Conservation (phyloP, 1,140 invertebrate genomes). For the Pomacea maculata region DNA sequence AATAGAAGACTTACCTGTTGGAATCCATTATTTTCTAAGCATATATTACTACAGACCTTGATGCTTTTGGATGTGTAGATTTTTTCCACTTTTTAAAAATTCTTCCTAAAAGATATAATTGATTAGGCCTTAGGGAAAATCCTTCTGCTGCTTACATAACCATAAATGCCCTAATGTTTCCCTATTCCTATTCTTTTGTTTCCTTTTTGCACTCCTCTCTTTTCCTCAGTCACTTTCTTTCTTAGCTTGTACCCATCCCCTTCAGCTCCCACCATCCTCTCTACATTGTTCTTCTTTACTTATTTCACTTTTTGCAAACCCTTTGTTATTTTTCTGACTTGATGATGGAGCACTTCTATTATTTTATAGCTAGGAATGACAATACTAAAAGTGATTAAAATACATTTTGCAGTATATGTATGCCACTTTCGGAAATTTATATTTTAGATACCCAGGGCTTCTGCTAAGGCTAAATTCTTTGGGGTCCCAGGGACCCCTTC, state of each 20-base stretch:
- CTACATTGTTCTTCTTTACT: not conserved
- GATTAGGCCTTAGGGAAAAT: no score
- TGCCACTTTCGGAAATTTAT: not conserved
- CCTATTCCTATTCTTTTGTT: not conserved
- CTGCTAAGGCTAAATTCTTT: no score
- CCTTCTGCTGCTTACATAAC: not conserved
- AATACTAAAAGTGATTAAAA: not conserved
- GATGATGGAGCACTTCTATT: not conserved
- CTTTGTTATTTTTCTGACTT: not conserved
- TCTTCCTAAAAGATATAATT: no score
- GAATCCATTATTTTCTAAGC: no score
- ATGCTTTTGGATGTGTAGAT: no score
- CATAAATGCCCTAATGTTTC: not conserved
- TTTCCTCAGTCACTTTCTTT: not conserved
- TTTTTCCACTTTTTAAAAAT: no score
- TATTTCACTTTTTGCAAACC: not conserved
- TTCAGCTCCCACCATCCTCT: no score
- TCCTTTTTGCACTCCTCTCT: not conserved
- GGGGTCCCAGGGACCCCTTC: no score
- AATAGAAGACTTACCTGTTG: no score
- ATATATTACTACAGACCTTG: no score
- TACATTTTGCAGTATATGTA: no score
- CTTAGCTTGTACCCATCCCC: not conserved
- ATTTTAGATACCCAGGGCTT: no score
- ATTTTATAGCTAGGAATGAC: not conserved